Conservation (phyloP, 2,888 invertebrate genomes). For the Yponomeuta evonymella region DNA sequence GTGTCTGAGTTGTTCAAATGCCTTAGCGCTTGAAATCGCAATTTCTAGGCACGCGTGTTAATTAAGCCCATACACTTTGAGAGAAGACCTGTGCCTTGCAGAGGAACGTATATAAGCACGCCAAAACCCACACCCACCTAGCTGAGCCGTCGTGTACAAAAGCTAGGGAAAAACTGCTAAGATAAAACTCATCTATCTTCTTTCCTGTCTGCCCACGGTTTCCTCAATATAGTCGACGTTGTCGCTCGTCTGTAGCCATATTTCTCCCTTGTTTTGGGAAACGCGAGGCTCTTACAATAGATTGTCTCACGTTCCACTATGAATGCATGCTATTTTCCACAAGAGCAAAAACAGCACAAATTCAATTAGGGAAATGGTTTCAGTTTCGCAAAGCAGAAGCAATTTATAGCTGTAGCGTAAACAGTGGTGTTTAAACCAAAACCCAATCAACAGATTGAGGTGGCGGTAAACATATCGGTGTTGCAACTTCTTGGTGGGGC, state of each 20-base stretch:
- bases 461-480: conserved; percentile 10
- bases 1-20: too few species aligned
- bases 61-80: too few species aligned
- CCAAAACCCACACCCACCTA: too few species aligned
- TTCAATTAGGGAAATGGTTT: conserved; percentile 69
- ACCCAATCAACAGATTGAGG: conserved; percentile 54
- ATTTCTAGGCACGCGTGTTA: too few species aligned
- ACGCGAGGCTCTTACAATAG: not conserved
- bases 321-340: conserved; percentile 64
- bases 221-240: not conserved
- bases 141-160: too few species aligned
- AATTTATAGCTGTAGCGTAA: conserved; percentile 57
- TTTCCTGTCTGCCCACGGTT: not conserved
- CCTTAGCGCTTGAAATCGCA: too few species aligned
- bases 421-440: conserved; percentile 47
- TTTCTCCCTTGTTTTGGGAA: not conserved
- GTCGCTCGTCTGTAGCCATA: not conserved
- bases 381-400: conserved; percentile 51
- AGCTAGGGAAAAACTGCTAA: too few species aligned
- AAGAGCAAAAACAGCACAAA: conserved; percentile 65
- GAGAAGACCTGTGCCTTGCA: too few species aligned
- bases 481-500: not conserved
- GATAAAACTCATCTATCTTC: too few species aligned
- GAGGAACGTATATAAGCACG: too few species aligned
- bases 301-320: conserved; percentile 27